Conservation (phyloP, 2,888 invertebrate species). For the Drosophila mettleri region DNA sequence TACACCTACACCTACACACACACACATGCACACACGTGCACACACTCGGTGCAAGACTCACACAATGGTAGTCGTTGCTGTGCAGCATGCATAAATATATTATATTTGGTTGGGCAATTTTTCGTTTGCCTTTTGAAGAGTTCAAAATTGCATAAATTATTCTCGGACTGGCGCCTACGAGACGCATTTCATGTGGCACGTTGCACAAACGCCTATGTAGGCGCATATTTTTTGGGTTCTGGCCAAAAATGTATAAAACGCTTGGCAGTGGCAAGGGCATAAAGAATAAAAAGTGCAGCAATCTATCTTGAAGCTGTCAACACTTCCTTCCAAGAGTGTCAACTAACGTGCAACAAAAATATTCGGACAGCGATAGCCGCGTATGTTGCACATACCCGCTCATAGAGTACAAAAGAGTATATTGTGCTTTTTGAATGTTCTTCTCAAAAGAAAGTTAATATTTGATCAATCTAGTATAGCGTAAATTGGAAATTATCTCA, state of each 20-base stretch:
- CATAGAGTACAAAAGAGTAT: not conserved
- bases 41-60: conserved; percentile 3
- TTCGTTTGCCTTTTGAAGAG: conserved; percentile 49
- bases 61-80: not conserved
- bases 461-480: not conserved
- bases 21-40: not conserved
- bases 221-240: conserved; percentile 40
- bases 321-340: conserved; percentile 47
- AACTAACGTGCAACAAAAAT: conserved; percentile 46
- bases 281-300: conserved; percentile 51
- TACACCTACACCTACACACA: not conserved
- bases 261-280: not conserved
- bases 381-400: not conserved
- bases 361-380: conserved; percentile 16
- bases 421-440: not conserved
- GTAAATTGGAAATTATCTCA: too few species aligned
- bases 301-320: conserved; percentile 73
- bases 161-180: conserved; percentile 61
- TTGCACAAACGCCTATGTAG: conserved; percentile 36
- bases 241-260: conserved; percentile 3
- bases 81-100: conserved; percentile 51
- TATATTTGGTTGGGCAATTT: conserved; percentile 49
- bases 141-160: conserved; percentile 63
- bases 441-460: not conserved
- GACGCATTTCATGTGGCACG: conserved; percentile 51